These are phyloP conservation scores for Diarsia dahlii DNA, from an alignment of 2,888 invertebrate genomes.

Conservation along the genomic window DNA sequence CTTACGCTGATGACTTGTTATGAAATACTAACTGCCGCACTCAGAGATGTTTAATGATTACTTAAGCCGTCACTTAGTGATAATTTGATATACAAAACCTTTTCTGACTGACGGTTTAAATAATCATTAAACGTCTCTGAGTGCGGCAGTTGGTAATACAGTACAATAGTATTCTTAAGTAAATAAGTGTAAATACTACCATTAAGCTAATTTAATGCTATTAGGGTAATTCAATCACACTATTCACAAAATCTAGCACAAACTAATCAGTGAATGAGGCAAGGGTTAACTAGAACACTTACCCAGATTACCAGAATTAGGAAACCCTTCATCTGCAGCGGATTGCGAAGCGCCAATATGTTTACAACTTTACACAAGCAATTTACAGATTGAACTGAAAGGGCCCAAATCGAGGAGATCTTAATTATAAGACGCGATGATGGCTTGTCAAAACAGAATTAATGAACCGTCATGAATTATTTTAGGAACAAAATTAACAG, in stretches of 20 bases:
- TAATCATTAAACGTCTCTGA: too few relatives aligned
- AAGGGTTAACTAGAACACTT: constrained; percentile 12
- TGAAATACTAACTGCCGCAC: not conserved
- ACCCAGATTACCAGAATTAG: not conserved
- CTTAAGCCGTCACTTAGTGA: too few relatives aligned
- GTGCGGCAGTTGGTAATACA: too few relatives aligned
- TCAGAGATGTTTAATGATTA: too few relatives aligned
- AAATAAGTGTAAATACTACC: not conserved
- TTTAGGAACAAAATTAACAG: constrained; percentile 1
- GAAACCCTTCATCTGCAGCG: constrained; percentile 27
- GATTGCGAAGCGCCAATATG: constrained; percentile 3
- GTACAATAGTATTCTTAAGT: not conserved
- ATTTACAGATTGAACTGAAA: not conserved
- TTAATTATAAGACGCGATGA: not conserved
- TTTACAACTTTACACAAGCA: too few relatives aligned
- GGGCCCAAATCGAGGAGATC: not conserved
- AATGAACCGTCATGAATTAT: constrained; percentile 2
- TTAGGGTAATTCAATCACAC: not conserved
- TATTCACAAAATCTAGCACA: not conserved
- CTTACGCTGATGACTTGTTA: not conserved
- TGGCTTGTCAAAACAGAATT: constrained; percentile 17
- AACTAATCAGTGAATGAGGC: not conserved
- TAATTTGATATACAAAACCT: too few relatives aligned
- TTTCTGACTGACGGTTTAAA: too few relatives aligned
- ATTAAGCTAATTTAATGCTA: not conserved